These are phyloP conservation scores for Palaemon carinicauda DNA, from an alignment of 1,140 invertebrate species.

Conservation along the genomic window DNA sequence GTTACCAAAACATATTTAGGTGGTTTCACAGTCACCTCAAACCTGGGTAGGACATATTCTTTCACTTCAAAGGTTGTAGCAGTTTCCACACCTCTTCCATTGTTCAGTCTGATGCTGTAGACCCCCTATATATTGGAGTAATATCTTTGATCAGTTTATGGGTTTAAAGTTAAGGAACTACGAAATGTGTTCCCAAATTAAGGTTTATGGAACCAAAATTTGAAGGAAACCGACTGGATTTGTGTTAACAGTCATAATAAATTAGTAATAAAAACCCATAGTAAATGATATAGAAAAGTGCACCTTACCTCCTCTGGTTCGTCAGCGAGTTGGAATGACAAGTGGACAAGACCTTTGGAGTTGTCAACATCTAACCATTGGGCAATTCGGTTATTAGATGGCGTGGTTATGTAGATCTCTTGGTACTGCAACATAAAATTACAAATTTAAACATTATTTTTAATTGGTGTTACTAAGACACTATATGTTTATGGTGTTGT, in stretches of 20 bases:
- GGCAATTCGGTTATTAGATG: slow-evolving; percentile 69
- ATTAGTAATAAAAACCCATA: too few species aligned
- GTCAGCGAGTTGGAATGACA: slow-evolving; percentile 68
- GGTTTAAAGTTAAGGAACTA: too few species aligned
- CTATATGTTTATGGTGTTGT: background rate
- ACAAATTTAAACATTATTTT: background rate
- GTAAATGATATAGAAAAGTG: background rate
- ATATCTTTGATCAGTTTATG: too few species aligned
- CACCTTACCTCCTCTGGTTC: slow-evolving; percentile 64
- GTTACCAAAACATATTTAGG: background rate
- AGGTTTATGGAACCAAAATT: too few species aligned
- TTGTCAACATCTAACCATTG: slow-evolving; percentile 71
- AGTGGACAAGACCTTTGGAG: slow-evolving; percentile 68
- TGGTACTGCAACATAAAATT: background rate
- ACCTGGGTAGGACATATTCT: background rate
- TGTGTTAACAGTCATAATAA: too few species aligned
- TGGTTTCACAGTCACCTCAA: background rate
- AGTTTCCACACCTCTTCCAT: too few species aligned
- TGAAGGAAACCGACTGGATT: background rate
- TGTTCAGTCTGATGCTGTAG: background rate
- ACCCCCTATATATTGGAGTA: background rate
- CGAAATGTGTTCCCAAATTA: too few species aligned
- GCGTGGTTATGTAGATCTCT: slow-evolving; percentile 64
- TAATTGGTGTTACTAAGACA: too few species aligned
- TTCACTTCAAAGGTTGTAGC: background rate